These are phyloP conservation scores for Sogatella furcifera DNA, from an alignment of 1,140 invertebrate genomes.

Conservation along the genomic window DNA sequence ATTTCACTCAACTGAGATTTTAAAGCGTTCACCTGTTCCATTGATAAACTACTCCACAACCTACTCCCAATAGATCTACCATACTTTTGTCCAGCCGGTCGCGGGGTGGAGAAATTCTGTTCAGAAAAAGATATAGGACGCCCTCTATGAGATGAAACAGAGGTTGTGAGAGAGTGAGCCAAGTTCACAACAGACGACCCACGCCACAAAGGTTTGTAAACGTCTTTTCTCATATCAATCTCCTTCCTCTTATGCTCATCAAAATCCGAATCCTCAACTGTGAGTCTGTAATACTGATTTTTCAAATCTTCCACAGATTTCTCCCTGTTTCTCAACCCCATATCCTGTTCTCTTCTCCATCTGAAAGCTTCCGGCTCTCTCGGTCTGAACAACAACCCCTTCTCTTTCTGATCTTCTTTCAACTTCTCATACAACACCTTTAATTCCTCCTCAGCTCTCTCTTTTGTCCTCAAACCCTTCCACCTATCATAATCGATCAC, in stretches of 20 bases:
- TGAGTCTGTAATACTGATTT: slow-evolving; percentile 52
- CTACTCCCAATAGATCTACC: slow-evolving; percentile 46
- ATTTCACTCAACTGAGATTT: slow-evolving; percentile 74
- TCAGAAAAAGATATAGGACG: slow-evolving; percentile 15
- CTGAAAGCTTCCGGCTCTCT: slow-evolving; percentile 54
- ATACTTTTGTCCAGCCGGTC: slow-evolving; percentile 20
- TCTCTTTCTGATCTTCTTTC: slow-evolving; percentile 64
- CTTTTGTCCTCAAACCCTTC: slow-evolving; percentile 65
- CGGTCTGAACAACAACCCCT: slow-evolving; percentile 70
- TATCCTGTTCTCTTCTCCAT: slow-evolving; percentile 68
- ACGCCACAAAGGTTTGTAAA: slow-evolving; percentile 70
- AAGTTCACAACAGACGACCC: slow-evolving; percentile 68
- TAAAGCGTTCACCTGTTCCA: slow-evolving; percentile 70
- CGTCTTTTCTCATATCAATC: slow-evolving; percentile 40
- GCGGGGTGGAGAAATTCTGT: slow-evolving; percentile 7
- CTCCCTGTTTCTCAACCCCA: slow-evolving; percentile 67
- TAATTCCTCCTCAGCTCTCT: slow-evolving; percentile 72
- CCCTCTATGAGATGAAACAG: slow-evolving; percentile 21
- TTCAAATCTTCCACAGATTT: slow-evolving; percentile 77
- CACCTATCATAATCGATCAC: slow-evolving; percentile 79
- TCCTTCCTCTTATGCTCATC: slow-evolving; percentile 35
- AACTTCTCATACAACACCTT: slow-evolving; percentile 65
- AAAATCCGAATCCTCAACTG: slow-evolving; percentile 35
- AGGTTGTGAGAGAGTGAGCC: slow-evolving; percentile 44
- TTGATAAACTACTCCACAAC: slow-evolving; percentile 71